phyloP scores from a whole-genome alignment of 2,888 invertebrate species.

The Seira sanloemensis region DNA sequence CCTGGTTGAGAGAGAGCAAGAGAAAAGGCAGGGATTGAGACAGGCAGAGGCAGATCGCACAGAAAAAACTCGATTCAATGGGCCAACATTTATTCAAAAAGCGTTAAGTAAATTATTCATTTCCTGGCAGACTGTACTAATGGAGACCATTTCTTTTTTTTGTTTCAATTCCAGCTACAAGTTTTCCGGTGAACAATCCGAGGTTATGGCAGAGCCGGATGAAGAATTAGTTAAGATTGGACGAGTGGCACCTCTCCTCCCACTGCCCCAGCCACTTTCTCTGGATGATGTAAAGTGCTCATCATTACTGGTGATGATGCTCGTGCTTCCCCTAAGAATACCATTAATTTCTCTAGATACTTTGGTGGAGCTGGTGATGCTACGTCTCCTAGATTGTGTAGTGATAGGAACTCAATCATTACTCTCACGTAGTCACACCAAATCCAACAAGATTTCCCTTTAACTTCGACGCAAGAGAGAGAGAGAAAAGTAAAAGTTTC shows the following conservation, averaged over 20 bases:
- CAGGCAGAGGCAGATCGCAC: no score
- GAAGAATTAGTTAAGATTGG: neutral
- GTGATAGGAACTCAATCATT: no score
- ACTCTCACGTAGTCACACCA: neutral
- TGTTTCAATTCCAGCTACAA: neutral
- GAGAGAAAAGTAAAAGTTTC: no score
- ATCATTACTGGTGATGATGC: neutral
- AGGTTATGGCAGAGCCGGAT: neutral
- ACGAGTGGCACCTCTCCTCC: neutral
- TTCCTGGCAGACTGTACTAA: neutral
- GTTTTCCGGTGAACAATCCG: neutral
- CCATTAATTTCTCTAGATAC: neutral
- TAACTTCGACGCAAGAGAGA: neutral
- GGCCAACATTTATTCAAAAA: neutral
- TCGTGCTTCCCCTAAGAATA: neutral
- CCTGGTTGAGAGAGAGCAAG: no score
- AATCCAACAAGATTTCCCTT: neutral
- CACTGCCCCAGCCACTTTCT: neutral
- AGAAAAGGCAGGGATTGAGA: no score
- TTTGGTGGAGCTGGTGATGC: neutral
- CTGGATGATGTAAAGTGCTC: neutral
- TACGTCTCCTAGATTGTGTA: no score
- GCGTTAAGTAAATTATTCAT: neutral
- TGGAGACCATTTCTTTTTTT: neutral
- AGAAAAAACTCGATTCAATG: neutral